These are phyloP conservation scores for Phasia obesa DNA, from an alignment of 2,888 invertebrate species.

Conservation along the genomic window DNA sequence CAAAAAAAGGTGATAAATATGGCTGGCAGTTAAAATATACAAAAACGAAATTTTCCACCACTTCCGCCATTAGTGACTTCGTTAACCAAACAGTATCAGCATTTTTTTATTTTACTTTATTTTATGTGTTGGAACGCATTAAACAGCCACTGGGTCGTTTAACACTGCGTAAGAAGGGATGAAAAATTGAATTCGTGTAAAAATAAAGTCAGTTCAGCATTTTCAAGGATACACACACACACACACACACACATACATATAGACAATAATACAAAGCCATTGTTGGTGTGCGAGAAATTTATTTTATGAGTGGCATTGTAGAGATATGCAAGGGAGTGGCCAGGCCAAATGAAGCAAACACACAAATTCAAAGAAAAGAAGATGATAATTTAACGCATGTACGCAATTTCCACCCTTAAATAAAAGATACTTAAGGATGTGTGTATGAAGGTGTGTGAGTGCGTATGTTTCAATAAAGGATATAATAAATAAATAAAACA, in stretches of 20 bases:
- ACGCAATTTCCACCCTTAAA: constrained; percentile 64
- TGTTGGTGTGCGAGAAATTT: constrained; percentile 41
- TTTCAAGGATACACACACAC: constrained; percentile 32
- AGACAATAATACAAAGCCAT: no score
- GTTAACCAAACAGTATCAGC: constrained; percentile 12
- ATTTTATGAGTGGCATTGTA: constrained; percentile 23
- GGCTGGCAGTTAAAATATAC: constrained; percentile 27
- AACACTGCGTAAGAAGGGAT: constrained; percentile 53
- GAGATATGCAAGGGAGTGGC: constrained; percentile 67
- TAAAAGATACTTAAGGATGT: not conserved
- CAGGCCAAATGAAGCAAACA: constrained; percentile 55
- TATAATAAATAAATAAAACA: constrained; percentile 65
- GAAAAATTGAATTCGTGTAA: constrained; percentile 45
- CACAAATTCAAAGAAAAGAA: constrained; percentile 22
- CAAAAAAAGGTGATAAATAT: constrained; percentile 48
- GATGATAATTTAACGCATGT: constrained; percentile 66
- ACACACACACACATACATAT: not conserved
- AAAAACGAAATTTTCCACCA: constrained; percentile 33
- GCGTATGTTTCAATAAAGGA: constrained; percentile 6
- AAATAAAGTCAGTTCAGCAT: constrained; percentile 51
- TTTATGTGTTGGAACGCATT: constrained; percentile 46
- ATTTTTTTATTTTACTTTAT: no score
- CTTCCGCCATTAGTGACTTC: constrained; percentile 54
- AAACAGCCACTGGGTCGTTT: constrained; percentile 42
- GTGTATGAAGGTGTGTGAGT: not conserved